A percentile compares a stretch with the other conserved stretches of the same genome.
phyloP scores from a whole-genome alignment of 2,888 invertebrate genomes.

The Acleris sparsana region DNA sequence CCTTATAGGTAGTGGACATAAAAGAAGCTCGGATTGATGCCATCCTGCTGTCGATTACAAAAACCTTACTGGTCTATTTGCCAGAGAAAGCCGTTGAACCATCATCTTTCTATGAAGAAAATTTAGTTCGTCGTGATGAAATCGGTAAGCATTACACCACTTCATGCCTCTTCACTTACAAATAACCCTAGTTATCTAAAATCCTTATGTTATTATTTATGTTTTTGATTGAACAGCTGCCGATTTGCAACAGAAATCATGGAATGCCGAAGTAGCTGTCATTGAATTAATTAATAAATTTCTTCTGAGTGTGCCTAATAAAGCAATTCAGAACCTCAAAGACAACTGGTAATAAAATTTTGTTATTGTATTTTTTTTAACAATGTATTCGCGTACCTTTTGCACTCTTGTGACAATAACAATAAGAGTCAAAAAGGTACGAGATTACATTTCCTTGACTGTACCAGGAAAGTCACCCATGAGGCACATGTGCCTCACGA shows the following conservation, averaged over 20 bases:
- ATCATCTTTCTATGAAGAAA: slow-evolving; percentile 84
- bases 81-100: slow-evolving; percentile 86
- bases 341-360: slow-evolving; percentile 79
- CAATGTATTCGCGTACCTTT: too few species aligned
- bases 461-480: too few species aligned
- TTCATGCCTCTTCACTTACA: neutral
- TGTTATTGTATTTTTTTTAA: too few species aligned
- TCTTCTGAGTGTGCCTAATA: slow-evolving; percentile 84
- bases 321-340: slow-evolving; percentile 82
- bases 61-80: slow-evolving; percentile 85
- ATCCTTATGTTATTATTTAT: neutral
- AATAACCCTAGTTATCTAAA: neutral
- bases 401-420: too few species aligned
- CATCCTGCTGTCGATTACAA: slow-evolving; percentile 85
- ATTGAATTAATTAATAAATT: slow-evolving; percentile 91
- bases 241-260: slow-evolving; percentile 74
- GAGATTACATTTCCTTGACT: too few species aligned
- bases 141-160: slow-evolving; percentile 60
- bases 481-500: too few species aligned
- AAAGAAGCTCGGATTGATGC: slow-evolving; percentile 89
- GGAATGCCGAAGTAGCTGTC: slow-evolving; percentile 88
- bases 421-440: too few species aligned
- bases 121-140: slow-evolving; percentile 81
- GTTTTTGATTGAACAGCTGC: slow-evolving; percentile 50
- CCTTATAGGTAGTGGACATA: slow-evolving; percentile 86